These are phyloP conservation scores for Euura saliciscinereae DNA, from an alignment of 1,140 invertebrate genomes.

Conservation along the genomic window DNA sequence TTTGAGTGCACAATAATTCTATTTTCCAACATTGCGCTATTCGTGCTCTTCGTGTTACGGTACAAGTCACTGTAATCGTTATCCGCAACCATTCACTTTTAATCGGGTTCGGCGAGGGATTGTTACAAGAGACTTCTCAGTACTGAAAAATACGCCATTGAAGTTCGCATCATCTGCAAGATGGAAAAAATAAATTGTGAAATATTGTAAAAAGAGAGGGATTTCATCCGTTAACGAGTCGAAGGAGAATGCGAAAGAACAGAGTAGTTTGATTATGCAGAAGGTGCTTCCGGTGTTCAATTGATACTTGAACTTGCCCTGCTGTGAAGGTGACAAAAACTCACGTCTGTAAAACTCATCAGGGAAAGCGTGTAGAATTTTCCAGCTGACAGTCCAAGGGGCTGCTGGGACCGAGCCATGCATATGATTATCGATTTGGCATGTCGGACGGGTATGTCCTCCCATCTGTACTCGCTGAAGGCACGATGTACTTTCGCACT, in stretches of 20 bases:
- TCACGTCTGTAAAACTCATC: constrained; percentile 12
- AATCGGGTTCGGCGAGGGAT: not conserved
- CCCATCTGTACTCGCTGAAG: constrained; percentile 15
- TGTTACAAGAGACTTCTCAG: constrained; percentile 30
- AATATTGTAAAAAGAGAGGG: too few relatives aligned
- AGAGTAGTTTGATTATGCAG: too few relatives aligned
- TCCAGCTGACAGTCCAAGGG: constrained; percentile 12
- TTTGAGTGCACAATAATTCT: too few relatives aligned
- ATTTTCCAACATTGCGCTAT: too few relatives aligned
- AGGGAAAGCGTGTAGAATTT: constrained; percentile 16
- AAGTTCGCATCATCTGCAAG: constrained; percentile 30
- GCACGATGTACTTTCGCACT: constrained; percentile 16
- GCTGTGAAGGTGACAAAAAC: not conserved
- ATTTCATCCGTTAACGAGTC: too few relatives aligned
- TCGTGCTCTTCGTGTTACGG: too few relatives aligned
- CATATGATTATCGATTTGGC: constrained; percentile 18
- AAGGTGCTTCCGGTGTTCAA: too few relatives aligned
- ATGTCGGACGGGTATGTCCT: constrained; percentile 5
- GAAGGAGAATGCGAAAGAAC: too few relatives aligned
- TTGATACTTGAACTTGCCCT: too few relatives aligned
- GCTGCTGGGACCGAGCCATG: constrained; percentile 12
- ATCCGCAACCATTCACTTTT: too few relatives aligned
- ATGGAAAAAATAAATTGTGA: constrained; percentile 14
- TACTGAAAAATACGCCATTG: constrained; percentile 35
- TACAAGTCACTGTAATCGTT: too few relatives aligned